Evolutionary conservation across 1,140 invertebrate species (phyloP).

Genomic region (Calycopis cecrops): DNA sequence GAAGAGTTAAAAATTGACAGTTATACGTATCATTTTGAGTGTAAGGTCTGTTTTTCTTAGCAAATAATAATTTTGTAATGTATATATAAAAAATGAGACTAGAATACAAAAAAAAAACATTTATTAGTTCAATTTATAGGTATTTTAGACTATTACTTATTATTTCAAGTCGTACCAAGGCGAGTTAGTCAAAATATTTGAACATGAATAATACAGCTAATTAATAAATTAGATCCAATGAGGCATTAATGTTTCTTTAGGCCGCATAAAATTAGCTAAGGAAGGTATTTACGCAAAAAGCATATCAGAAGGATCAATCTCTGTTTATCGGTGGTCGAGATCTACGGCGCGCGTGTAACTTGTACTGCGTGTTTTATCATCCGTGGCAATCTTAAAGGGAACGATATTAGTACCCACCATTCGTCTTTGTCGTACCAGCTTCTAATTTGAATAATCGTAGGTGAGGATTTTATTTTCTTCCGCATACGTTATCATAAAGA

Average conservation of each 20-base stretch:
- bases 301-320: constrained; percentile 64
- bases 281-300: constrained; percentile 68
- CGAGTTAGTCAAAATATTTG: too few species aligned
- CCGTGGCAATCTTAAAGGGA: constrained; percentile 45
- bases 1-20: too few species aligned
- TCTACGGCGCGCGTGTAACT: constrained; percentile 62
- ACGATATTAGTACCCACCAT: constrained; percentile 69
- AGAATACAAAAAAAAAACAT: too few species aligned
- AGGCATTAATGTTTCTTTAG: constrained; percentile 24
- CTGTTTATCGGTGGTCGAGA: constrained; percentile 54
- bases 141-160: too few species aligned
- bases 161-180: too few species aligned
- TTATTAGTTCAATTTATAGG: too few species aligned
- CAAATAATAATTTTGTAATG: too few species aligned
- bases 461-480: constrained; percentile 44
- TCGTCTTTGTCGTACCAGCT: constrained; percentile 70
- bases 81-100: too few species aligned
- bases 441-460: constrained; percentile 73
- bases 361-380: constrained; percentile 52
- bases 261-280: constrained; percentile 44
- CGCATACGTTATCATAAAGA: neutral
- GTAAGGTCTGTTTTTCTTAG: too few species aligned
- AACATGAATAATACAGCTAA: too few species aligned
- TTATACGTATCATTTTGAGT: too few species aligned
- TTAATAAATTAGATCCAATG: constrained; percentile 12